Conservation (phyloP, 2,888 invertebrate genomes). For the Helleia helle region DNA sequence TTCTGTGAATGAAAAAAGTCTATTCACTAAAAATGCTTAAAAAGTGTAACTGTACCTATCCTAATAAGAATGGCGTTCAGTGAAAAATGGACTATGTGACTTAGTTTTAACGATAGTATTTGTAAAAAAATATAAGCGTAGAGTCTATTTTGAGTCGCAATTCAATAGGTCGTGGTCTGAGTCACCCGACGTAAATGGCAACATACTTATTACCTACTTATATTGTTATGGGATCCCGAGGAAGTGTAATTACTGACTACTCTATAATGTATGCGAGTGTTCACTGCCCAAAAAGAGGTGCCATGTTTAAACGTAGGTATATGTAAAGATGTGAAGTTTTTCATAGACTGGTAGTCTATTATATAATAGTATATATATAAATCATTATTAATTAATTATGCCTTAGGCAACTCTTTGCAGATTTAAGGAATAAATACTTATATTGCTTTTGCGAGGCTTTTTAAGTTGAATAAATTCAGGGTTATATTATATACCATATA, state of each 20-base stretch:
- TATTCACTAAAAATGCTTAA: slow-evolving; percentile 27
- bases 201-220: slow-evolving; percentile 12
- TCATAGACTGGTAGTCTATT: too few species aligned
- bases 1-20: slow-evolving; percentile 52
- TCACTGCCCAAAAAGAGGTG: neutral
- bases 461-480: too few species aligned
- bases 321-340: too few species aligned
- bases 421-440: too few species aligned
- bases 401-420: too few species aligned
- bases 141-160: slow-evolving; percentile 15
- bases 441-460: too few species aligned
- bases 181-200: slow-evolving; percentile 40
- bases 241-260: slow-evolving; percentile 20
- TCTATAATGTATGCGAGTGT: neutral
- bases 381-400: too few species aligned
- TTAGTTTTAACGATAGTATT: slow-evolving; percentile 7
- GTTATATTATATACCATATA: too few species aligned
- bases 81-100: slow-evolving; percentile 14
- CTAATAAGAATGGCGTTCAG: slow-evolving; percentile 13
- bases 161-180: slow-evolving; percentile 41
- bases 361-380: too few species aligned
- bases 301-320: too few species aligned
- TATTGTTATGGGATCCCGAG: slow-evolving; percentile 21
- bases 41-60: slow-evolving; percentile 36
- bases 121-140: neutral